These are phyloP conservation scores for Pollimyrus isidori DNA, from an alignment of 2,113 vertebrate species.

Conservation along the genomic window DNA sequence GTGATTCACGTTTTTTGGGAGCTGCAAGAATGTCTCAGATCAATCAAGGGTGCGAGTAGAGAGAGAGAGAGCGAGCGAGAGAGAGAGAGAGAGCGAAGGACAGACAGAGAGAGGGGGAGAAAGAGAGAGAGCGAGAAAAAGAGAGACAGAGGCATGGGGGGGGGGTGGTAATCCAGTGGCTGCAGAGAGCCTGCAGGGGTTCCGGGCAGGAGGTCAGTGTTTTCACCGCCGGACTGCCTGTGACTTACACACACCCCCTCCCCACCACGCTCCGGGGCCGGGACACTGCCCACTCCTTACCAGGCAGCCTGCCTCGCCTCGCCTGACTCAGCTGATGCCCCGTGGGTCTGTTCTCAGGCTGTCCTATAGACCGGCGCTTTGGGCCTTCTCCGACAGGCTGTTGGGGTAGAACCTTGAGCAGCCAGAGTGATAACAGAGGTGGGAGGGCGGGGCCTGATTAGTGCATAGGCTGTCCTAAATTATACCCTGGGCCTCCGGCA, in stretches of 20 bases:
- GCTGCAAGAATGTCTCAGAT: not conserved
- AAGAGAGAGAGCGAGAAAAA: not conserved
- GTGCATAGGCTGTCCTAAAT: not conserved
- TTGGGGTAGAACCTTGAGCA: not conserved
- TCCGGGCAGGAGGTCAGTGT: not conserved
- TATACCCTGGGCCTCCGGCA: not conserved
- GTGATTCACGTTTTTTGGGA: not conserved
- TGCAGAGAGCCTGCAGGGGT: not conserved
- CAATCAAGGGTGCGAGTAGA: not conserved
- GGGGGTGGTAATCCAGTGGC: not conserved
- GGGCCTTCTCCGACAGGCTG: not conserved
- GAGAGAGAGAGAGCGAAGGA: not conserved
- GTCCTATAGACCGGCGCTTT: not conserved
- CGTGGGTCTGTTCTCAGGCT: not conserved
- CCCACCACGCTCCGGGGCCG: not conserved
- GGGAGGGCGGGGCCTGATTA: not conserved
- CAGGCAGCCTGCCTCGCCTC: not conserved
- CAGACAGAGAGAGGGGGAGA: accelerated
- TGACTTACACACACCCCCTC: not conserved
- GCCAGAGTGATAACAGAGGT: not conserved
- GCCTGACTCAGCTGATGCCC: not conserved
- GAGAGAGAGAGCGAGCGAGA: not conserved
- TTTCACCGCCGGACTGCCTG: not conserved
- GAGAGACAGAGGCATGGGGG: not conserved
- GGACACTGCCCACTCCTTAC: not conserved